These are phyloP conservation scores for Quiscalus mexicanus DNA, from an alignment of 2,113 vertebrate species.

Conservation along the genomic window DNA sequence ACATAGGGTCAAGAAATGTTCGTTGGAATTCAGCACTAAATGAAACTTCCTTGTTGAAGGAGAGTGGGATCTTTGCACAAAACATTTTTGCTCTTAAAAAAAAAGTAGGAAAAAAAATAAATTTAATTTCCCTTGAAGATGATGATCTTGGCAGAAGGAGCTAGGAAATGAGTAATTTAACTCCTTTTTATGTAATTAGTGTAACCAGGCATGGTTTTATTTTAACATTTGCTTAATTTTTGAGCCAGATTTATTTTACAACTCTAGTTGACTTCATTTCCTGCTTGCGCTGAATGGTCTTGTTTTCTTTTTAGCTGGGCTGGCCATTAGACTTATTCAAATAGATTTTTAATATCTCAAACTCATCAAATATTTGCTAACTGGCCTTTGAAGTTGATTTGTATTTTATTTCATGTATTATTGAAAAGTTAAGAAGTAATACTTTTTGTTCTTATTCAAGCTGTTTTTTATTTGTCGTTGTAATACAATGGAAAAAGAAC, in stretches of 20 bases:
- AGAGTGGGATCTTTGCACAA: neutral
- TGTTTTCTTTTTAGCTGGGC: slow-evolving; percentile 55
- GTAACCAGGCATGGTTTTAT: slow-evolving; percentile 68
- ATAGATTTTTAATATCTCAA: slow-evolving; percentile 63
- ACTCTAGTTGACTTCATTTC: slow-evolving; percentile 71
- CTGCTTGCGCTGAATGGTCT: slow-evolving; percentile 42
- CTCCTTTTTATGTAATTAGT: slow-evolving; percentile 68
- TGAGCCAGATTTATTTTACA: slow-evolving; percentile 68
- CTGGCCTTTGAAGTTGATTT: slow-evolving; percentile 59
- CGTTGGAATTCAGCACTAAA: slow-evolving; percentile 27
- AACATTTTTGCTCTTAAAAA: slow-evolving; percentile 39
- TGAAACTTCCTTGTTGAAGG: slow-evolving; percentile 13
- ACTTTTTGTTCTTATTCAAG: slow-evolving; percentile 59
- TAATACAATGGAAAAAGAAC: slow-evolving; percentile 52
- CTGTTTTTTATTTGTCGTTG: slow-evolving; percentile 63
- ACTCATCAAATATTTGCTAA: slow-evolving; percentile 59
- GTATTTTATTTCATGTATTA: slow-evolving; percentile 58
- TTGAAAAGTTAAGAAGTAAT: slow-evolving; percentile 60
- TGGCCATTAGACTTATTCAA: slow-evolving; percentile 56
- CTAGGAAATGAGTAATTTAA: slow-evolving; percentile 69
- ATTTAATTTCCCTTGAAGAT: slow-evolving; percentile 70
- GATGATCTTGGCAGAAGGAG: slow-evolving; percentile 67
- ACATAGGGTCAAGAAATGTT: neutral
- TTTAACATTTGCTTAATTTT: slow-evolving; percentile 74
- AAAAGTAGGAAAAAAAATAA: slow-evolving; percentile 45